Percentiles rank a stretch among this genome's conserved stretches.
phyloP scores from a whole-genome alignment of 2,888 invertebrate genomes.

The Polydrusus tereticollis region DNA sequence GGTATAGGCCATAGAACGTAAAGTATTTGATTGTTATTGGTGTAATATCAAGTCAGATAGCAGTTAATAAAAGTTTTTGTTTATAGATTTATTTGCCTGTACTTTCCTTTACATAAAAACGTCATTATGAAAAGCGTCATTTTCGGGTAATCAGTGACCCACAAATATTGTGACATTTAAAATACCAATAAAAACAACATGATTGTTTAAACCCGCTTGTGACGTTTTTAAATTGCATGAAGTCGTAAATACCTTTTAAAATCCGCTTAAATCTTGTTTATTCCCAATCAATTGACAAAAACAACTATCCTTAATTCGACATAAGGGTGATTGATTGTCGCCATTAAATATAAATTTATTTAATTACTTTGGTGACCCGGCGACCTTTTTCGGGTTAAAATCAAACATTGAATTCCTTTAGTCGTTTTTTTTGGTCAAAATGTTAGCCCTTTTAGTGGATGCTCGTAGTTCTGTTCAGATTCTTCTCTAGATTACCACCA shows the following conservation, averaged over 20 bases:
- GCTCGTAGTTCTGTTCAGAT: no score
- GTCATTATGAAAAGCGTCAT: not conserved
- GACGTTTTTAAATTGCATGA: slow-evolving; percentile 8
- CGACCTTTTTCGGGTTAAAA: not conserved
- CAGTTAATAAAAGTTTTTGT: no score
- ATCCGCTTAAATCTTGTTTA: not conserved
- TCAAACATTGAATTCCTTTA: not conserved
- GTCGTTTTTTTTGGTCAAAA: no score
- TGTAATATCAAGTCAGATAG: no score
- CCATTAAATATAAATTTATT: not conserved
- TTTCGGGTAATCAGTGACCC: not conserved
- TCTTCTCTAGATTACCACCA: no score
- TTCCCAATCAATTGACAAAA: not conserved
- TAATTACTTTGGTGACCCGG: not conserved
- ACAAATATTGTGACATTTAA: no score
- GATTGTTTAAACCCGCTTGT: not conserved
- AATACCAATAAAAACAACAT: not conserved
- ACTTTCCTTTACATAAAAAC: not conserved
- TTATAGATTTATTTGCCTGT: not conserved
- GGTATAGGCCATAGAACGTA: no score
- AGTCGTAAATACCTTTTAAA: not conserved
- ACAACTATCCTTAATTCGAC: not conserved
- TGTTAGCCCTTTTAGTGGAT: no score
- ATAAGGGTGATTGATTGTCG: not conserved
- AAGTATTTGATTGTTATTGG: no score